Conservation (phyloP, 2,888 invertebrate species). For the Sericinus montela region DNA sequence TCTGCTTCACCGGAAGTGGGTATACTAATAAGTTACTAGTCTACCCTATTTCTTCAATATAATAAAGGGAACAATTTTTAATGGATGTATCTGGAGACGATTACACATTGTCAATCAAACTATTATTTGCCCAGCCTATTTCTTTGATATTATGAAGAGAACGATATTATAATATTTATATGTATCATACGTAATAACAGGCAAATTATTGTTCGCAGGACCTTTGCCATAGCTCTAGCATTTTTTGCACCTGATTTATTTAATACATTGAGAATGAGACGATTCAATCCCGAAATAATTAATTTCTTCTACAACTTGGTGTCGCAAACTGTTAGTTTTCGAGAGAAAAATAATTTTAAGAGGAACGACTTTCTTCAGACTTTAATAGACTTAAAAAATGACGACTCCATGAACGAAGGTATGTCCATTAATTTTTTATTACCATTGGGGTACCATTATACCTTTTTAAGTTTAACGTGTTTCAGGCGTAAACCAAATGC, state of each 20-base stretch:
- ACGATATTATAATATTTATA: too few relatives aligned
- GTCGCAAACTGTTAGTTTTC: constrained; percentile 54
- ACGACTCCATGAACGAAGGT: constrained; percentile 43
- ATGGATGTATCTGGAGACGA: too few relatives aligned
- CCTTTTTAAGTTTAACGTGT: constrained; percentile 12
- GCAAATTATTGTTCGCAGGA: constrained; percentile 41
- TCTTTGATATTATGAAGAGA: too few relatives aligned
- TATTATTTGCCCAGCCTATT: too few relatives aligned
- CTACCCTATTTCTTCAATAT: too few relatives aligned
- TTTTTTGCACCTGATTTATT: constrained; percentile 64
- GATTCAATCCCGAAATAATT: constrained; percentile 54
- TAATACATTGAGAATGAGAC: constrained; percentile 51
- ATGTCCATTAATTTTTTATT: constrained; percentile 6
- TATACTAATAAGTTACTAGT: too few relatives aligned
- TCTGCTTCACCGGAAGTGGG: too few relatives aligned
- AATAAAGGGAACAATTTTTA: too few relatives aligned
- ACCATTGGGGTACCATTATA: too few relatives aligned
- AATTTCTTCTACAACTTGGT: constrained; percentile 63
- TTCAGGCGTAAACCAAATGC: constrained; percentile 5
- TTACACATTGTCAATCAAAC: too few relatives aligned
- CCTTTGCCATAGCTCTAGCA: constrained; percentile 55
- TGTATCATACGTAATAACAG: too few relatives aligned
- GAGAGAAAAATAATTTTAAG: constrained; percentile 47
- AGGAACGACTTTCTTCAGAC: constrained; percentile 77
- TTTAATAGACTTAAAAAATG: constrained; percentile 70